These are phyloP conservation scores for Heterotilapia buettikoferi DNA, from an alignment of 2,113 vertebrate genomes.

Conservation along the genomic window DNA sequence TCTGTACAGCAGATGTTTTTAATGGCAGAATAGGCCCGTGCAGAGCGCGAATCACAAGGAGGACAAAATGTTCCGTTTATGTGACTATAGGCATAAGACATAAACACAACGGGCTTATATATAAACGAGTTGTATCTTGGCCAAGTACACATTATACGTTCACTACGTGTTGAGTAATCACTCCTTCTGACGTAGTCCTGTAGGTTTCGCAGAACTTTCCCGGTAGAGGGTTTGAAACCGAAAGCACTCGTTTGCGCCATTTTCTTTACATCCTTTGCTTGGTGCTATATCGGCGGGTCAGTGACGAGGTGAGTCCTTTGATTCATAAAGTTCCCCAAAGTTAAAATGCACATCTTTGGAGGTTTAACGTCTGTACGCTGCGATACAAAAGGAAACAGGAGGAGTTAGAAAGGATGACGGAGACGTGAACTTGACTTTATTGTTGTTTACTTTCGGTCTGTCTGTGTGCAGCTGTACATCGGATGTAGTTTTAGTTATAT, in stretches of 20 bases:
- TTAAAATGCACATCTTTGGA: not conserved
- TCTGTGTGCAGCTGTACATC: not conserved
- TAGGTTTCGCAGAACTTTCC: not conserved
- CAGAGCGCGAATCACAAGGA: not conserved
- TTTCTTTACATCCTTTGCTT: not conserved
- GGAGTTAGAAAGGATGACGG: not conserved
- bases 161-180: not conserved
- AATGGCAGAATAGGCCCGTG: too few relatives aligned
- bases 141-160: not conserved
- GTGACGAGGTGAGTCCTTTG: not conserved
- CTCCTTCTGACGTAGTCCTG: not conserved
- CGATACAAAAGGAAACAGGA: not conserved
- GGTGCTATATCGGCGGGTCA: not conserved
- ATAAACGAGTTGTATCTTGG: not conserved
- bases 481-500: not conserved
- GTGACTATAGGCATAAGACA: not conserved
- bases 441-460: not conserved
- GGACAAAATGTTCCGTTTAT: not conserved
- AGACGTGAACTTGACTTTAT: not conserved
- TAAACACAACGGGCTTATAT: not conserved
- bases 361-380: not conserved
- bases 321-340: not conserved
- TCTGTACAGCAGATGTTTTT: not conserved
- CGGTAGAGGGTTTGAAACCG: not conserved
- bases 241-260: not conserved